Percentiles rank a stretch among this genome's conserved stretches.
Evolutionary conservation across 37 sponge, comb jelly and placozoan genomes (phyloP).

Genomic region (Aphrocallistes beatrix): DNA sequence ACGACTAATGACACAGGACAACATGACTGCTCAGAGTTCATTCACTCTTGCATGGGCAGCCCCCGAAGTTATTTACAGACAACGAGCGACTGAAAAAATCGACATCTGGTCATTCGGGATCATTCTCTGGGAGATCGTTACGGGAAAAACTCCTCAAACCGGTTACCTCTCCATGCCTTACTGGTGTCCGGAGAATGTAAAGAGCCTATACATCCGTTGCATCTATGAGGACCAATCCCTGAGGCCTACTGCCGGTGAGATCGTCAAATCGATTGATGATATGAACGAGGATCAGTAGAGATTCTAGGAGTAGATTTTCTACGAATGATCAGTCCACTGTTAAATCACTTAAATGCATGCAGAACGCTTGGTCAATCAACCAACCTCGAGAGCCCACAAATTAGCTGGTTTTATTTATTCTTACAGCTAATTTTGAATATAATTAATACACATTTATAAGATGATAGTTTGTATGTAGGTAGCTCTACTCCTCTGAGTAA

Average conservation of each 20-base stretch:
- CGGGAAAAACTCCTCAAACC: slow-evolving; percentile 43
- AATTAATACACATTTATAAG: background rate
- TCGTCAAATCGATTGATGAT: slow-evolving; percentile 3
- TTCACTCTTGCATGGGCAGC: slow-evolving; percentile 88
- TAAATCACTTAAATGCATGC: background rate
- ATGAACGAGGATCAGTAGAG: background rate
- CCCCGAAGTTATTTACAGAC: slow-evolving; percentile 76
- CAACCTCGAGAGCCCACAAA: background rate
- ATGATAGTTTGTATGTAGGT: slow-evolving; percentile 13
- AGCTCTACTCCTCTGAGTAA: background rate
- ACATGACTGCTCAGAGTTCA: slow-evolving; percentile 85
- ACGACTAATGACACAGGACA: slow-evolving; percentile 49
- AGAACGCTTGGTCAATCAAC: too few species aligned
- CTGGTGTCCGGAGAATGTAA: slow-evolving; percentile 19
- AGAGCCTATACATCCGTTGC: slow-evolving; percentile 37
- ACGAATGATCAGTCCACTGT: background rate
- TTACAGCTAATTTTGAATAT: background rate
- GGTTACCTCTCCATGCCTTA: slow-evolving; percentile 51
- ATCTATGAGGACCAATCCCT: slow-evolving; percentile 33
- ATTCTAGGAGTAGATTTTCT: background rate
- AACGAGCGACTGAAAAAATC: slow-evolving; percentile 79
- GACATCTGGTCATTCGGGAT: slow-evolving; percentile 88
- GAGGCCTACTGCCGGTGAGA: slow-evolving; percentile 59
- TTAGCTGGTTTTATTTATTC: slow-evolving; percentile 17
- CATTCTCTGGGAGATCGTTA: slow-evolving; percentile 80